Percentiles rank a stretch among this genome's conserved stretches.
These are phyloP conservation scores for Marmota flaviventris DNA, from an alignment of 2,113 vertebrate species.

Conservation along the genomic window DNA sequence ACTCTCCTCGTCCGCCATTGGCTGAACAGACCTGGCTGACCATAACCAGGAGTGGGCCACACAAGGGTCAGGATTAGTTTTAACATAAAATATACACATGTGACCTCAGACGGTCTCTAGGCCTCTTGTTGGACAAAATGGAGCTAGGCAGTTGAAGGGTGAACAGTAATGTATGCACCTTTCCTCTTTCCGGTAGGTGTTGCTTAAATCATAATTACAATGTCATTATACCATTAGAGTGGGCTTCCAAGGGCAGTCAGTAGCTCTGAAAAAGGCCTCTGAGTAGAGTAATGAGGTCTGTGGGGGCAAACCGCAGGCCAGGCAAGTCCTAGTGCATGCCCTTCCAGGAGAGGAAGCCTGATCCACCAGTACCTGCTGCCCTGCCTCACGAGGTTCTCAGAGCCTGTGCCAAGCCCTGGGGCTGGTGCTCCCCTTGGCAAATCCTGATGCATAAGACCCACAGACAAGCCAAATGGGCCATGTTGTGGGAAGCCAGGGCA, in stretches of 20 bases:
- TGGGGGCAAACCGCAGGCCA: not conserved
- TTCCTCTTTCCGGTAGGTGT: not conserved
- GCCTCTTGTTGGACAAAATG: not conserved
- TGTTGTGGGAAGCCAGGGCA: not conserved
- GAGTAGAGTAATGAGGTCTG: not conserved
- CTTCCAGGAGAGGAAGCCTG: not conserved
- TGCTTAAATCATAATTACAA: not conserved
- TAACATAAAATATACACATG: not conserved
- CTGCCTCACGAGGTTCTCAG: not conserved
- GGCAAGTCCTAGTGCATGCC: accelerated
- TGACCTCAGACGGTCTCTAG: not conserved
- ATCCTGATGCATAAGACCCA: not conserved
- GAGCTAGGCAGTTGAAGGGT: not conserved
- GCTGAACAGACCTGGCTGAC: too few relatives aligned
- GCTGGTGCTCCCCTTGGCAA: not conserved
- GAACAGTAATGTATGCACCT: accelerated
- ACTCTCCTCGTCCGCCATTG: not conserved
- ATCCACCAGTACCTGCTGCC: not conserved
- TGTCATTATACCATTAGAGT: not conserved
- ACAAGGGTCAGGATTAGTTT: not conserved
- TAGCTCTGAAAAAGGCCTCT: not conserved
- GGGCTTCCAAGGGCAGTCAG: too few relatives aligned
- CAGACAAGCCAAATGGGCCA: not conserved
- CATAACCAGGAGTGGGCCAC: not conserved
- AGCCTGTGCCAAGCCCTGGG: not conserved